A percentile compares a stretch with the other conserved stretches of the same genome.
phyloP scores from a whole-genome alignment of 1,140 invertebrate genomes.

The Aporrectodea caliginosa region DNA sequence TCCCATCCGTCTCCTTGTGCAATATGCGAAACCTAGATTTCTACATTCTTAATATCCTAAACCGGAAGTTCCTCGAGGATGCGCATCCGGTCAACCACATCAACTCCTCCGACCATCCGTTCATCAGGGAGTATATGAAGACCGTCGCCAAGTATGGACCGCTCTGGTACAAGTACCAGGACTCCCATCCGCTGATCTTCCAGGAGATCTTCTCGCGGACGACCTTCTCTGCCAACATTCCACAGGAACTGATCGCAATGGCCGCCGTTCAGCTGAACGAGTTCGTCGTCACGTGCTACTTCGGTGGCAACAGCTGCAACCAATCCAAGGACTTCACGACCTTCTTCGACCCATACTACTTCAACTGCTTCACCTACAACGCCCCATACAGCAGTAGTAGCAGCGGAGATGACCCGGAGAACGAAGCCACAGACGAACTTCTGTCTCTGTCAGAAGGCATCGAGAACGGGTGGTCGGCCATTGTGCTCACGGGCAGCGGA shows the following conservation, averaged over 20 bases:
- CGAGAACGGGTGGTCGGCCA: slow-evolving; percentile 31
- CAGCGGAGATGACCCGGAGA: neutral
- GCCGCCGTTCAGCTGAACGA: slow-evolving; percentile 26
- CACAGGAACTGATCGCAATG: neutral
- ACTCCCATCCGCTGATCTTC: slow-evolving; percentile 17
- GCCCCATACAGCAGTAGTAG: neutral
- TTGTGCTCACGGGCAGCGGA: slow-evolving; percentile 26
- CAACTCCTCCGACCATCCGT: slow-evolving; percentile 15
- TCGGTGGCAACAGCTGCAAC: slow-evolving; percentile 26
- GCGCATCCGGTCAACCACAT: slow-evolving; percentile 23
- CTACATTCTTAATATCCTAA: slow-evolving; percentile 24
- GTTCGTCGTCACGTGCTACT: slow-evolving; percentile 26
- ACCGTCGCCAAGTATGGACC: slow-evolving; percentile 20
- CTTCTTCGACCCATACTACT: slow-evolving; percentile 32
- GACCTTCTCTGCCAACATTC: slow-evolving; percentile 23
- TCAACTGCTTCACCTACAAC: slow-evolving; percentile 32
- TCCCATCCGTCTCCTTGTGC: slow-evolving; percentile 22
- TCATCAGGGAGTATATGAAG: slow-evolving; percentile 26
- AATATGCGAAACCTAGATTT: slow-evolving; percentile 31
- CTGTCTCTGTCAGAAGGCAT: slow-evolving; percentile 25
- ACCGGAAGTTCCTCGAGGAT: slow-evolving; percentile 28
- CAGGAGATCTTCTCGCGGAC: slow-evolving; percentile 29
- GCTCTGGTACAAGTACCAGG: slow-evolving; percentile 30
- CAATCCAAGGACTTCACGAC: neutral
- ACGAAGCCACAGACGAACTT: neutral